Evolutionary conservation across 2,888 invertebrate species (phyloP), one percentile per base, ranked within the genome.

Genomic region (Resseliella maxima): DNA sequence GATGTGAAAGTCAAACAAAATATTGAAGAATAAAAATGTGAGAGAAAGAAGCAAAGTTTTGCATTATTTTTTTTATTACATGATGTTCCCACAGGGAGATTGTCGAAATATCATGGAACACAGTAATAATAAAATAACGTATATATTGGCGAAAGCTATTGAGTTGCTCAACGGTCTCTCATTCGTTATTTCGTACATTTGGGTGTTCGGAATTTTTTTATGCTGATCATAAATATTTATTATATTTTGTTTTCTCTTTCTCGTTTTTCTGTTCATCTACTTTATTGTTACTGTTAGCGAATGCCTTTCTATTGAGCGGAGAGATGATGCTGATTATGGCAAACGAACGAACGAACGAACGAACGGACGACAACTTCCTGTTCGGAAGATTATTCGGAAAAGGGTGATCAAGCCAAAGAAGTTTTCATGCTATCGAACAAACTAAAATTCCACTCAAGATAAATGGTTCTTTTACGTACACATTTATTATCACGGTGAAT

Each of bases 381-480:
- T 72, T 31, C 2, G 59, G 2, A 24, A 2, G 50, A 15, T 41
- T 41, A 12, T 41, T 41, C 41, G 15, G 46, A 50, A 50, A 50
- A 72, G n/a, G 72, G 72, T 72, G 72, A 72, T 72, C 72, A 35
- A 31, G 41, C 12, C 41, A 15, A 72, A 72, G 21, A 50, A 31
- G 35, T 50, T 18, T 50, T 50, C 31, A n/a, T n/a, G 35, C 72
- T 31, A 72, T 35, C 10, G 31, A 59, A 24, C 59, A 59, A 59
- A 59, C 59, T 1, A 24, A n/a, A 59, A 24, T 72, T 31, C 72
- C 15, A 27, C 31, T 8, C 15, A 72, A 72, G 31, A 72, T 72
- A 72, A 72, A 72, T 72, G 72, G 27, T 72, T 72, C 72, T 72
- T 72, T 72, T 72, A 72, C 72, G 72, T 72, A 72, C 72, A 72